These are phyloP conservation scores for Drosophila nebulosa DNA, from an alignment of 1,140 invertebrate genomes.

Conservation along the genomic window DNA sequence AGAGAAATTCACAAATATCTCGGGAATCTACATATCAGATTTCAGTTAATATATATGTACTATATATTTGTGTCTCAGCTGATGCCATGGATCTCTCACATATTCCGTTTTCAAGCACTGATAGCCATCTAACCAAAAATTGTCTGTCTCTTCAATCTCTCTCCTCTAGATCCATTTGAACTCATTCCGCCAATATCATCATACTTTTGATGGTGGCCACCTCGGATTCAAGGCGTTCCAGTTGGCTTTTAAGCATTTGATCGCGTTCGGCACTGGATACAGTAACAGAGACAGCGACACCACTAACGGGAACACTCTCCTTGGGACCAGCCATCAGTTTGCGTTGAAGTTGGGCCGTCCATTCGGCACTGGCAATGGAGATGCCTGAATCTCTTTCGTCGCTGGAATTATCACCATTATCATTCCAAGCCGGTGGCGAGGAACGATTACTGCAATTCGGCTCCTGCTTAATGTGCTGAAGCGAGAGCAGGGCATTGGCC, in stretches of 20 bases:
- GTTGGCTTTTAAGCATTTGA: conserved; percentile 88
- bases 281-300: neutral
- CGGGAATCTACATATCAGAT: no score
- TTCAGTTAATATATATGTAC: neutral
- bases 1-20: no score
- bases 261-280: conserved; percentile 82
- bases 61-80: neutral
- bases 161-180: conserved; percentile 22
- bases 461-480: conserved; percentile 92
- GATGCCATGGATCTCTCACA: neutral
- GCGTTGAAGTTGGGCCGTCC: conserved; percentile 81
- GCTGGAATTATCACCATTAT: conserved; percentile 90
- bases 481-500: conserved; percentile 88
- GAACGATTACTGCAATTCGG: conserved; percentile 85
- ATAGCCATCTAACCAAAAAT: conserved; percentile 24
- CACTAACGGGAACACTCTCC: conserved; percentile 3
- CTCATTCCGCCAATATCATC: conserved; percentile 82
- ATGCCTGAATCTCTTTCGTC: conserved; percentile 94
- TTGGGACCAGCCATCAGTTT: conserved; percentile 57
- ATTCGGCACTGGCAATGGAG: conserved; percentile 87
- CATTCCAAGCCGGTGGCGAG: conserved; percentile 89
- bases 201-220: conserved; percentile 93
- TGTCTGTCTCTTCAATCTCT: conserved; percentile 72
- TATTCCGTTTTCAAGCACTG: conserved; percentile 1
- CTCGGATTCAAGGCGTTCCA: conserved; percentile 93